Evolutionary conservation across 2,113 vertebrate genomes (phyloP).

Genomic region (Alethe diademata): DNA sequence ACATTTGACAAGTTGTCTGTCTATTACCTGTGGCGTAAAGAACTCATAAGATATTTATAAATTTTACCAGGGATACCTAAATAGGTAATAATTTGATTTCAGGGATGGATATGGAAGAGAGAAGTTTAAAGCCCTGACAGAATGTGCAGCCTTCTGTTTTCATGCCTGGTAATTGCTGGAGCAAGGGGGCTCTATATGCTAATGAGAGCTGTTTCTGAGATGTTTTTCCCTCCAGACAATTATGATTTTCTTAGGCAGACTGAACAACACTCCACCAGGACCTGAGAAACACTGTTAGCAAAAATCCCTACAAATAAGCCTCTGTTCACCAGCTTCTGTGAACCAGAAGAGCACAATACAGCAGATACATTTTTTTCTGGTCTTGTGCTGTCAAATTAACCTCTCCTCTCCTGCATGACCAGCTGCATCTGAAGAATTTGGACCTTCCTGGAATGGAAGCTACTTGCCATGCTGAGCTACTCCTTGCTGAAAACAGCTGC

Average conservation of each 20-base stretch:
- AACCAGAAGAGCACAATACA: neutral
- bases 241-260: neutral
- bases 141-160: neutral
- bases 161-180: neutral
- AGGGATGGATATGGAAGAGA: neutral
- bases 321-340: neutral
- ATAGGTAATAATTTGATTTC: neutral
- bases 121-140: conserved; percentile 6
- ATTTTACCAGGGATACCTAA: neutral
- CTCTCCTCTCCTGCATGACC: neutral
- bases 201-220: neutral
- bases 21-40: neutral
- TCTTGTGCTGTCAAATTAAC: neutral
- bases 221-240: neutral
- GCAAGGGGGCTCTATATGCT: neutral
- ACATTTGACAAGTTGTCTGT: conserved; percentile 2
- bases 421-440: neutral
- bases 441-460: neutral
- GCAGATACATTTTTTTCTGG: neutral
- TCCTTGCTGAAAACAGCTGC: neutral
- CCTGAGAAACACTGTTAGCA: neutral
- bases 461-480: neutral
- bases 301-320: neutral
- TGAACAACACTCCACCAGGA: neutral
- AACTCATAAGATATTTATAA: conserved; percentile 25